Evolutionary conservation across 2,797 vertebrate genomes (phyloP), one percentile per base, ranked within the genome.

Genomic region (Karalla daura): DNA sequence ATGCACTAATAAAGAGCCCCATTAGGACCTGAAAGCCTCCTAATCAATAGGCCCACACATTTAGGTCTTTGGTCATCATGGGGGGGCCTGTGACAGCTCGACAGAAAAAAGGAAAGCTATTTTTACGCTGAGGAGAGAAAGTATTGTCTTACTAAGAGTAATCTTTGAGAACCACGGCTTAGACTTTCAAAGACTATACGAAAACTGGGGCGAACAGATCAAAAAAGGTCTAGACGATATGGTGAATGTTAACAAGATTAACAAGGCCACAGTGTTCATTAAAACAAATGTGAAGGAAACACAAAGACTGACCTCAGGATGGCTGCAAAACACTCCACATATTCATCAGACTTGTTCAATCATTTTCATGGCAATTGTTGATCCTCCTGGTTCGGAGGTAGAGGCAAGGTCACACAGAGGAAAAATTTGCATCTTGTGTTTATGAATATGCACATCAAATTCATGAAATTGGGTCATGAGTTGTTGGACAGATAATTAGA

Each of bases 21-120:
- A 74, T 80, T 77, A 74, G 60, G 53, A 78, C 32, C 53, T 39
- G 55, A 85, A 69, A 80, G 74, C 76, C 45, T 77, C 66, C 55
- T 35, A 68, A 86, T 86, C 86, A 80, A 86, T 86, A 80, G 17
- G 17, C 66, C 45, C 52, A 70, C 81, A 73, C 68, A 65, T 82
- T 74, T 50, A 79, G 54, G 63, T 53, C 73, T 73, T 63, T 63
- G 60, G 49, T 56, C 45, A 55, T 84, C 63, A 68, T 0, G 1
- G 55, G 66, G n/a, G 54, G 62, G 45, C 17, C 20, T 17, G 59
- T 50, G 82, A 71, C 73, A 70, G 64, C 55, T 63, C 50, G 33
- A 58, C 40, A 58, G 40, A 70, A 37, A 66, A 68, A 74, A 27
- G 46, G 3, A 7, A 1, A 36, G 62, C 50, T 82, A 79, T 81